Evolutionary conservation across 2,888 invertebrate genomes (phyloP), one percentile per base, ranked within the genome.

Genomic region (Synergus umbraculus): DNA sequence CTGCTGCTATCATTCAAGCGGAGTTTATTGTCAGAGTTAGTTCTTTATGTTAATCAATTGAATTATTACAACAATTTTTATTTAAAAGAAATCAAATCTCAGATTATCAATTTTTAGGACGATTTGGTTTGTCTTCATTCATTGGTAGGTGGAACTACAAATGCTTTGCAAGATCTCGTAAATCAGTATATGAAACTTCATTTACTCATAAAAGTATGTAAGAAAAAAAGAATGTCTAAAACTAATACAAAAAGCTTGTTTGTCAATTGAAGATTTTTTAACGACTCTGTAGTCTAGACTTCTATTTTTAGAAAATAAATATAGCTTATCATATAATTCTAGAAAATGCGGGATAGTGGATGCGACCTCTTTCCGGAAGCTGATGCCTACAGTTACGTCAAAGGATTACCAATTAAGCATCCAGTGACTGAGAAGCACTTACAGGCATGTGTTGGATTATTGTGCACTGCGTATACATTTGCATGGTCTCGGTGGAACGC

Each of bases 331-430:
- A 18, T 18, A 58, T 76, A 73, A 66, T 82, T 79, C 4, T 69
- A 92, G 92, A 89, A 87, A 85, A 89, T 92, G 90, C 94, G 94
- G 8, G 93, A 94, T 2, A 95, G 95, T 0, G 96, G 97, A 0
- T 95, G 97, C 78, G 97, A 97, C 88, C 93, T 97, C 81, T 97
- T 97, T 89, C 97, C 97, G 0, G 95, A 95, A 76, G 94, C 94
- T 85, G 97, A 97, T 90, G 95, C 95, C 0, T 95, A 95, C 89
- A 95, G 94, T 87, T 95, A 96, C 89, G 93, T 96, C 1, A 96
- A 96, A 88, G 94, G 93, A 5, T 87, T 92, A 41, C 85, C 92
- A n/a, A 84, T 90, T 54, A 93, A 93, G 83, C 96, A 97, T 86
- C 95, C 94, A 93, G 94, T 95, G 0, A 93, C 95, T 89, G 97